These are phyloP conservation scores for Fopius arisanus DNA, from an alignment of 1,140 invertebrate species.

Conservation along the genomic window DNA sequence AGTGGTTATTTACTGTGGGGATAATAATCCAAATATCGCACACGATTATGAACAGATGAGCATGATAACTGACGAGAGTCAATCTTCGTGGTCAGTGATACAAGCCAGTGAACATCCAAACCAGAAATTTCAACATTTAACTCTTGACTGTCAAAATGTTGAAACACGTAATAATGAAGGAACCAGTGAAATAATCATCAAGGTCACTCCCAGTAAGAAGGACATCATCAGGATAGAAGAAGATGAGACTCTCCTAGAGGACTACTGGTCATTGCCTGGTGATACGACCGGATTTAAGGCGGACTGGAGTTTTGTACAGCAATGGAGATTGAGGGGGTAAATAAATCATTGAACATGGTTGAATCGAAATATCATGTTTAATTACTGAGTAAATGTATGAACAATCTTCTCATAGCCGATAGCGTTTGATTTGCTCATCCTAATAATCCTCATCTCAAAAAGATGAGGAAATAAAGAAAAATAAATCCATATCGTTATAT, in stretches of 20 bases:
- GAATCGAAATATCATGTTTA: no score
- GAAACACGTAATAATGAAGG: slow-evolving; percentile 5
- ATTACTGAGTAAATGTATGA: no score
- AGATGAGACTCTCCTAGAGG: slow-evolving; percentile 62
- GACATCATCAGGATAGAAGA: slow-evolving; percentile 60
- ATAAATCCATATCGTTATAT: not conserved
- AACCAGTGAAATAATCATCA: slow-evolving; percentile 63
- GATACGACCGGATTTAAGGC: slow-evolving; percentile 59
- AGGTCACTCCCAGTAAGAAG: slow-evolving; percentile 61
- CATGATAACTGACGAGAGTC: no score
- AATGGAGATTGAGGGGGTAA: slow-evolving; percentile 72
- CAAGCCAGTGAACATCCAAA: slow-evolving; percentile 14
- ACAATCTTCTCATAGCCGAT: no score
- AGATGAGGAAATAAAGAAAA: no score
- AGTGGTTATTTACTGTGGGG: slow-evolving; percentile 75
- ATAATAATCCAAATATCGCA: no score
- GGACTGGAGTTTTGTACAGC: slow-evolving; percentile 79
- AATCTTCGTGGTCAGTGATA: slow-evolving; percentile 32
- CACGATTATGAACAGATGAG: no score
- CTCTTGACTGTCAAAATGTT: no score
- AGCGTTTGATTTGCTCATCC: no score
- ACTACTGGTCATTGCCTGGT: slow-evolving; percentile 60
- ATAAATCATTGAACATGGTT: slow-evolving; percentile 27
- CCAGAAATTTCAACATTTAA: no score
- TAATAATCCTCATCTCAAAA: no score